phyloP scores from a whole-genome alignment of 2,113 vertebrate species.

The Trachemys scripta region DNA sequence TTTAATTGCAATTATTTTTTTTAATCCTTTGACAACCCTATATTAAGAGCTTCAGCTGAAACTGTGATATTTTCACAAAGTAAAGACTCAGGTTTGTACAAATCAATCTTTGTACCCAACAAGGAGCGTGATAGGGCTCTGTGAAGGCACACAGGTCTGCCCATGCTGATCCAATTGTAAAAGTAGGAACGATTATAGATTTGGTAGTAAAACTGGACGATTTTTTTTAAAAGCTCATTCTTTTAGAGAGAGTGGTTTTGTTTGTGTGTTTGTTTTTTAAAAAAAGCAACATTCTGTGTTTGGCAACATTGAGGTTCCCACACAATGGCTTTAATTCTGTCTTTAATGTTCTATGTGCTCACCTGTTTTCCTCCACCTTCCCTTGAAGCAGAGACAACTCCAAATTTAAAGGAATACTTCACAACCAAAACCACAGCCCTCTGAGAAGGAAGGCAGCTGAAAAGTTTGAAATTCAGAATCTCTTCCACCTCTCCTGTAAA shows the following conservation, averaged over 20 bases:
- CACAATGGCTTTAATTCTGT: constrained; percentile 28
- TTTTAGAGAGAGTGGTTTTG: neutral
- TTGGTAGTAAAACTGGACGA: neutral
- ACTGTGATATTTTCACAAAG: neutral
- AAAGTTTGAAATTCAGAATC: neutral
- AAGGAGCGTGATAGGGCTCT: neutral
- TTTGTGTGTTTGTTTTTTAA: neutral
- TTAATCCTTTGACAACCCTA: too few relatives aligned
- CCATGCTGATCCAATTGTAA: neutral
- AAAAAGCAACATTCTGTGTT: constrained; percentile 7
- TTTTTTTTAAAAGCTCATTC: constrained; percentile 25
- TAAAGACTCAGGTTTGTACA: neutral
- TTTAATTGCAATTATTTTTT: too few relatives aligned
- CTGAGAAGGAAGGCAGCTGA: neutral
- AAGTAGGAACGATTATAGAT: neutral
- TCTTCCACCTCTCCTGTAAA: neutral
- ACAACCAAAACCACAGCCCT: neutral
- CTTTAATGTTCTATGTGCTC: constrained; percentile 6
- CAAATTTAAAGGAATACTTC: neutral
- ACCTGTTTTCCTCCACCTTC: neutral
- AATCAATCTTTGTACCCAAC: neutral
- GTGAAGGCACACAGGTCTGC: neutral
- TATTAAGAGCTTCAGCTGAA: neutral
- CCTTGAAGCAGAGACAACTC: neutral
- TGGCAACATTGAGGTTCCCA: neutral